A percentile compares a stretch with the other conserved stretches of the same genome.
These are phyloP conservation scores for Meandrina meandrites DNA, from an alignment of 92 coral and sea anemone genomes.

Conservation along the genomic window DNA sequence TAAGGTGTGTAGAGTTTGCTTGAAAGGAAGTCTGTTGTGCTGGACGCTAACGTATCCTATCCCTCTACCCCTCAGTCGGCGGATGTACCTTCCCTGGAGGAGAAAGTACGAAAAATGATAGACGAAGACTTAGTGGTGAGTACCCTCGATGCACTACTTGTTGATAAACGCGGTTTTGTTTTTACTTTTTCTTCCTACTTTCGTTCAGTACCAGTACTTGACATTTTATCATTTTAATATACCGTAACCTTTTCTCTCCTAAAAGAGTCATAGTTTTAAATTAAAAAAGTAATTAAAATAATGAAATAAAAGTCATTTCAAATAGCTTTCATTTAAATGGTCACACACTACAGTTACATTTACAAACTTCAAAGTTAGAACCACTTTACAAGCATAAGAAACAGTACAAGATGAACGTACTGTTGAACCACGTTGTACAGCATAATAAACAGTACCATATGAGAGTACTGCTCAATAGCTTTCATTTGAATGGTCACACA, in stretches of 20 bases:
- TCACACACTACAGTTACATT: background rate
- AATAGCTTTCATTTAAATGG: background rate
- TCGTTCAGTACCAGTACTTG: background rate
- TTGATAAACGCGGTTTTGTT: too few relatives aligned
- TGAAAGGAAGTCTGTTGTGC: background rate
- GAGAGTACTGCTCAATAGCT: background rate
- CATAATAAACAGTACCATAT: too few relatives aligned
- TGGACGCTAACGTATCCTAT: background rate
- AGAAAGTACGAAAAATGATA: constrained; percentile 90
- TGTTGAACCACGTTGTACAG: too few relatives aligned
- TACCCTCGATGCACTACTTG: background rate
- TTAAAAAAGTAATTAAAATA: too few relatives aligned
- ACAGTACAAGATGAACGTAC: too few relatives aligned
- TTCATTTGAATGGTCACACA: background rate
- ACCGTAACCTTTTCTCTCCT: background rate
- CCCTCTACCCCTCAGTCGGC: constrained; percentile 49
- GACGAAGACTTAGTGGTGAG: constrained; percentile 93
- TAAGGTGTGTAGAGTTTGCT: background rate
- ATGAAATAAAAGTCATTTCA: background rate
- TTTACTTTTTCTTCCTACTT: background rate
- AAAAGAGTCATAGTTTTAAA: background rate
- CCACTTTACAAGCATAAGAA: background rate
- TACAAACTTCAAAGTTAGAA: background rate
- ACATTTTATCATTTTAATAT: background rate
- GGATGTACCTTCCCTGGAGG: constrained; percentile 82